Conservation (phyloP, 2,113 vertebrate species). For the Acrocephalus kingi region DNA sequence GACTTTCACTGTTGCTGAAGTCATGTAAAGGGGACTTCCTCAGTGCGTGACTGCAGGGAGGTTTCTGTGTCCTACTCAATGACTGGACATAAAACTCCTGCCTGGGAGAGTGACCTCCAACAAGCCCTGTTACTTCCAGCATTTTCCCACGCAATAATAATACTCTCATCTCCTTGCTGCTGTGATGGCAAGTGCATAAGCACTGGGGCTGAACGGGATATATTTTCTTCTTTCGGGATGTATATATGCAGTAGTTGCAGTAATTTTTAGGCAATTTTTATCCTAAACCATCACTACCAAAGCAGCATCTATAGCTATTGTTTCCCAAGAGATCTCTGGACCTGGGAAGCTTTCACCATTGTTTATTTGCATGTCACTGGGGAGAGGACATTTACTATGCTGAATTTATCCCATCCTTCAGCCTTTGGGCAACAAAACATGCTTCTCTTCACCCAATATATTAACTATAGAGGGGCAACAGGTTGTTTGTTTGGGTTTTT, state of each 20-base stretch:
- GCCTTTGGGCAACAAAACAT: neutral
- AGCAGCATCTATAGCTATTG: neutral
- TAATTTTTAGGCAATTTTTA: neutral
- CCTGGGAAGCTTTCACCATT: neutral
- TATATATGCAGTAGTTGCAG: neutral
- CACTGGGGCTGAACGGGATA: neutral
- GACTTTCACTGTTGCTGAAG: neutral
- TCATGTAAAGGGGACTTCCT: neutral
- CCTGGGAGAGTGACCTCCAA: neutral
- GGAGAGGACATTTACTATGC: neutral
- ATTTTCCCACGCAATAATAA: neutral
- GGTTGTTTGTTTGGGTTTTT: neutral
- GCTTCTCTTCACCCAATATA: neutral
- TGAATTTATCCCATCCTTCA: neutral
- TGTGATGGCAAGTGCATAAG: neutral
- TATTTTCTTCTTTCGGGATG: neutral
- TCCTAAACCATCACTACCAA: neutral
- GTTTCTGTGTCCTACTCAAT: neutral
- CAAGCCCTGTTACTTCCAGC: neutral
- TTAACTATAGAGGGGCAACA: neutral
- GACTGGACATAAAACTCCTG: neutral
- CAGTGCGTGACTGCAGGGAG: neutral
- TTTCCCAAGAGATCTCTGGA: neutral
- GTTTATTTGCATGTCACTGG: neutral
- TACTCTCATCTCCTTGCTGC: neutral